A percentile compares a stretch with the other conserved stretches of the same genome.
These are phyloP conservation scores for Scolopax bukidnonensis DNA, from an alignment of 2,797 vertebrate species.

Conservation along the genomic window DNA sequence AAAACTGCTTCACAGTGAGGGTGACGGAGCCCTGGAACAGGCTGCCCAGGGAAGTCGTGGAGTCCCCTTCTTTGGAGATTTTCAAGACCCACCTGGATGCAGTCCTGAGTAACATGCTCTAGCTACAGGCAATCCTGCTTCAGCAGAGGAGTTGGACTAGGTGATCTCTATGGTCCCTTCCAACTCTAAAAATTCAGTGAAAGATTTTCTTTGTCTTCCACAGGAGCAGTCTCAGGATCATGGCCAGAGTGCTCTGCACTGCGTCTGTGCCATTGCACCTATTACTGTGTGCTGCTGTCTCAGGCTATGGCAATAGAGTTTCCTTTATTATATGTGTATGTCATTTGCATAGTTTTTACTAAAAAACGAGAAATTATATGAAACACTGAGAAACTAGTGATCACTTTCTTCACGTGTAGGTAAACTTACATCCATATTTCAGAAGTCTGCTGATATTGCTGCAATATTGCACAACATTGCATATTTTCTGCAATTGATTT, in stretches of 20 bases:
- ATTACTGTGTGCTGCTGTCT: accelerated
- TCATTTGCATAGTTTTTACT: not conserved
- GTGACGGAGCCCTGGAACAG: too few relatives aligned
- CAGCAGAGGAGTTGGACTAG: too few relatives aligned
- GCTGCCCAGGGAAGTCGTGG: too few relatives aligned
- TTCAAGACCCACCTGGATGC: too few relatives aligned
- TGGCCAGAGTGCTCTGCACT: not conserved
- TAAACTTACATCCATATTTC: not conserved
- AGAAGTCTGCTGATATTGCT: not conserved
- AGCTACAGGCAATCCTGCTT: too few relatives aligned
- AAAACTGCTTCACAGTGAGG: too few relatives aligned
- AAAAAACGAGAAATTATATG: not conserved
- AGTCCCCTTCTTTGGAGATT: too few relatives aligned
- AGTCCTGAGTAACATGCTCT: too few relatives aligned
- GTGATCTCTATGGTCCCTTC: too few relatives aligned
- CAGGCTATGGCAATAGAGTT: not conserved
- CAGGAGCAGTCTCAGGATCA: not conserved
- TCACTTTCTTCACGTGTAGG: not conserved
- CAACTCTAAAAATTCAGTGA: not conserved
- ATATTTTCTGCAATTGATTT: not conserved
- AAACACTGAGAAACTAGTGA: not conserved
- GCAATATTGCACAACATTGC: not conserved
- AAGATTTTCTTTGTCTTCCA: not conserved
- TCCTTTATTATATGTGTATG: not conserved
- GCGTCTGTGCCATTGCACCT: not conserved